phyloP scores from a whole-genome alignment of 2,797 vertebrate species.

The Alauda arvensis region DNA sequence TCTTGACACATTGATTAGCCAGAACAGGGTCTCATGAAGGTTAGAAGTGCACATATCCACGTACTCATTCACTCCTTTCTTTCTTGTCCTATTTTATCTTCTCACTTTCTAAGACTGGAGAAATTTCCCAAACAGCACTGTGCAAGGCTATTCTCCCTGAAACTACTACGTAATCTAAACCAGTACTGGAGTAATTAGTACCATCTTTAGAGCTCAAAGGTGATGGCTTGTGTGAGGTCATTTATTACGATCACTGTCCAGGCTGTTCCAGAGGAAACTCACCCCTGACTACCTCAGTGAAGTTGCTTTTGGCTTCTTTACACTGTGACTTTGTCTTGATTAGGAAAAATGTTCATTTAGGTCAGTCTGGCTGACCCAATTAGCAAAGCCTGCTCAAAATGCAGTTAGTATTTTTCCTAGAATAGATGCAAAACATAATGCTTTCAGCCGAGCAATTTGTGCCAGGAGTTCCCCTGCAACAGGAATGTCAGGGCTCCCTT shows the following conservation, averaged over 20 bases:
- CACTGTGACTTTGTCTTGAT: conserved; percentile 52
- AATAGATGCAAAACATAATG: conserved; percentile 3
- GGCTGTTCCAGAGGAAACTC: conserved; percentile 28
- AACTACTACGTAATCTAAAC: conserved; percentile 7
- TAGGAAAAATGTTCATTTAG: conserved; percentile 19
- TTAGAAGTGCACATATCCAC: neutral
- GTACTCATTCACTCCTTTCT: neutral
- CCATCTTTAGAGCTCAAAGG: conserved; percentile 27
- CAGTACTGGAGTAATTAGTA: conserved; percentile 23
- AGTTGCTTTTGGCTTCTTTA: conserved; percentile 57
- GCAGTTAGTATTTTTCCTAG: conserved; percentile 24
- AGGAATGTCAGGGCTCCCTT: neutral
- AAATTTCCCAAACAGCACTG: neutral
- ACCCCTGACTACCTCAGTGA: conserved; percentile 24
- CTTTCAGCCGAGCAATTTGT: neutral
- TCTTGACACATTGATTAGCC: neutral
- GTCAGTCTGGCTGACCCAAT: conserved; percentile 24
- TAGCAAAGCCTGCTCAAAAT: conserved; percentile 1
- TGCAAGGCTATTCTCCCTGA: neutral
- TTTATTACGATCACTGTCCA: neutral
- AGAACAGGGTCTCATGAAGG: neutral
- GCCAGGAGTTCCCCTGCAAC: conserved; percentile 23
- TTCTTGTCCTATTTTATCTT: neutral
- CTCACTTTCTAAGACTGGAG: neutral
- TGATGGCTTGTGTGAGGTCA: conserved; percentile 21